These are phyloP conservation scores for Nannospalax galili DNA, from an alignment of 2,113 vertebrate species.

Conservation along the genomic window DNA sequence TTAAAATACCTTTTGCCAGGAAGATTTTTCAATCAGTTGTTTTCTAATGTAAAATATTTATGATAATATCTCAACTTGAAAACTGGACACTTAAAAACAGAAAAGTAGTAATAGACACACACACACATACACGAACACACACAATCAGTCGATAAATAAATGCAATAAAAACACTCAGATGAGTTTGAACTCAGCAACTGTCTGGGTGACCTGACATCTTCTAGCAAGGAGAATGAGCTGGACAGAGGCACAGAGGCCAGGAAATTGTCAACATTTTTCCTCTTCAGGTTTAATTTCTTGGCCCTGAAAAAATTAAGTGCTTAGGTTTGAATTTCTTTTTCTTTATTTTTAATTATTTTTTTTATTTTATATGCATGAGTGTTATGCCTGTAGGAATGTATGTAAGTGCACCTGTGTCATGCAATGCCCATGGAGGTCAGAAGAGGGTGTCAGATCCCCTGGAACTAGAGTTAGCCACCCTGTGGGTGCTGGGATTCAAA, in stretches of 20 bases:
- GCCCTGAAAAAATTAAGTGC: neutral
- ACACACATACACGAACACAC: too few species aligned
- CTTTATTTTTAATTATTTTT: too few species aligned
- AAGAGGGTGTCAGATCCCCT: too few species aligned
- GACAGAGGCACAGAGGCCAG: neutral
- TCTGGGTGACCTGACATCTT: neutral
- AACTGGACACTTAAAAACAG: conserved; percentile 16
- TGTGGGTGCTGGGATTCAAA: too few species aligned
- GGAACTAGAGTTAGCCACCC: too few species aligned
- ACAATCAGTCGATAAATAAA: neutral
- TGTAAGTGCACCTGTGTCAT: too few species aligned
- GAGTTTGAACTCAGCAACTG: neutral
- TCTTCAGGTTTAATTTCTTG: neutral
- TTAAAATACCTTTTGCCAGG: neutral
- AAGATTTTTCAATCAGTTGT: conserved; percentile 40
- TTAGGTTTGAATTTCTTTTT: neutral
- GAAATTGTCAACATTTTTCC: neutral
- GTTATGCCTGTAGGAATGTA: too few species aligned
- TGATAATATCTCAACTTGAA: conserved; percentile 6
- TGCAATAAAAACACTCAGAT: neutral
- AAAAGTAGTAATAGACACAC: neutral
- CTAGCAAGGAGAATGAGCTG: neutral
- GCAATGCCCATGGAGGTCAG: too few species aligned
- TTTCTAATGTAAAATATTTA: conserved; percentile 14
- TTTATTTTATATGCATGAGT: too few species aligned